phyloP scores from a whole-genome alignment of 2,888 invertebrate species.

The Pyrrhosoma nymphula region DNA sequence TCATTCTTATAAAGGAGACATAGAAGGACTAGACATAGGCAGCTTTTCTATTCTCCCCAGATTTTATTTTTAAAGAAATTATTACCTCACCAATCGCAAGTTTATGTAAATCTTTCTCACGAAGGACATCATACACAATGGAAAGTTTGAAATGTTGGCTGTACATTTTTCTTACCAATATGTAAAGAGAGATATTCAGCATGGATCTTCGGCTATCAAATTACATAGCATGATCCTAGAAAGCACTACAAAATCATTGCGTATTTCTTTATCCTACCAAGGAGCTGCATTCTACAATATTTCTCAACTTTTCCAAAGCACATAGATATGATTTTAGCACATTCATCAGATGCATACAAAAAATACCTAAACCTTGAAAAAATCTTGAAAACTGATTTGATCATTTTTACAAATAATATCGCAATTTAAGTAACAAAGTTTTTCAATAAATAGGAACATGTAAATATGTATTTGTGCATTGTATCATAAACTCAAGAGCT shows the following conservation, averaged over 20 bases:
- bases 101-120: neutral
- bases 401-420: neutral
- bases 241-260: no score
- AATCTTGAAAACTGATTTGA: neutral
- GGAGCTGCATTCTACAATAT: neutral
- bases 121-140: neutral
- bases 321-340: neutral
- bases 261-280: neutral
- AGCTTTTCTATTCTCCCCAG: no score
- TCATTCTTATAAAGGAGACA: no score
- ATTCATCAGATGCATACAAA: neutral
- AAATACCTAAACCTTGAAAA: neutral
- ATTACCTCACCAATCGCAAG: no score
- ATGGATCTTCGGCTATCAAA: neutral
- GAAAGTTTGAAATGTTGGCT: neutral
- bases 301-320: neutral
- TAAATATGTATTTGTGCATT: conserved; percentile 9
- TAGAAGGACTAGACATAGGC: no score
- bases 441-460: conserved; percentile 57
- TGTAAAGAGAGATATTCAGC: neutral
- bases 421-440: neutral
- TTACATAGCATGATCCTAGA: neutral
- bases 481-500: neutral
- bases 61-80: no score
- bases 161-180: neutral